Evolutionary conservation across 1,140 invertebrate species (phyloP).

Genomic region (Aleiodes sp.): DNA sequence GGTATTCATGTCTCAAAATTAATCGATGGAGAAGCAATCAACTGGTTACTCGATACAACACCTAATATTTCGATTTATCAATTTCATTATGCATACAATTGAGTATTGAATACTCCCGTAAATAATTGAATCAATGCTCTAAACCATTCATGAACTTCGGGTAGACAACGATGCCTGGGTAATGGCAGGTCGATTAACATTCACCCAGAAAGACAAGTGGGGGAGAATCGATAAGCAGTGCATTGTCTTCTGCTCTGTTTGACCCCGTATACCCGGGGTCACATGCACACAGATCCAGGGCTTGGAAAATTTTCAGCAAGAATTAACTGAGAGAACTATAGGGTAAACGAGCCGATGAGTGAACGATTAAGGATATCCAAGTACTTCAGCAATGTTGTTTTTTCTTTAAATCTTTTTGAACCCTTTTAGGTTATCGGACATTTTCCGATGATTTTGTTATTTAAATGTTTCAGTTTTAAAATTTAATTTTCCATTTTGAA

Average conservation of each 20-base stretch:
- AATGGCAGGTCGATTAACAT: constrained; percentile 34
- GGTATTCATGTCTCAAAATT: neutral
- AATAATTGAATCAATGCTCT: constrained; percentile 23
- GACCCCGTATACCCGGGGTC: constrained; percentile 25
- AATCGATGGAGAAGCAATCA: no score
- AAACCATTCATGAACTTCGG: constrained; percentile 3
- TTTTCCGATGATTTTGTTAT: no score
- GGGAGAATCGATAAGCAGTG: constrained; percentile 20
- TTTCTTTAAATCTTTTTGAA: no score
- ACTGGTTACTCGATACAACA: neutral
- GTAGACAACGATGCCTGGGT: neutral
- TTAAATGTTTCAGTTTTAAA: no score
- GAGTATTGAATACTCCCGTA: neutral
- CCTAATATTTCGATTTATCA: neutral
- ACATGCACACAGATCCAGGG: neutral
- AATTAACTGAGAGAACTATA: no score
- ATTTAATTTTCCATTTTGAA: no score
- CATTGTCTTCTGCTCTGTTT: constrained; percentile 26
- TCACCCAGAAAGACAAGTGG: constrained; percentile 27
- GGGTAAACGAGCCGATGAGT: no score
- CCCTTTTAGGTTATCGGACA: no score
- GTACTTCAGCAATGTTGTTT: no score
- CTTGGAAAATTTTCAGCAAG: neutral
- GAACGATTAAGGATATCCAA: no score
- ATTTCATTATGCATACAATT: neutral